Evolutionary conservation across 1,140 invertebrate species (phyloP).

Genomic region (Drosophila bocki): DNA sequence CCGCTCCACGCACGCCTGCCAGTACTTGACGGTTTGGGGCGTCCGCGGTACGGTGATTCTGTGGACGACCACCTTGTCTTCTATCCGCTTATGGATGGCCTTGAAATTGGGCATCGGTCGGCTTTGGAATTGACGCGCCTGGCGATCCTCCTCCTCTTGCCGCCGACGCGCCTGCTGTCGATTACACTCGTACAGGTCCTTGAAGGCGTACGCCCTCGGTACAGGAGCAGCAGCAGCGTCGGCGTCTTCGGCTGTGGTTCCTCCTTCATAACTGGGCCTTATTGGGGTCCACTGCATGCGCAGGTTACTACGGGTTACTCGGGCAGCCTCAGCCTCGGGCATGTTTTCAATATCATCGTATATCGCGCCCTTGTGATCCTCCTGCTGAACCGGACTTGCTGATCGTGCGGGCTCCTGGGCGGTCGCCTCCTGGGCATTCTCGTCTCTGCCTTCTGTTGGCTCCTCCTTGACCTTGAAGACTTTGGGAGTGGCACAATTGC

Average conservation of each 20-base stretch:
- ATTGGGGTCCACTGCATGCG: constrained; percentile 39
- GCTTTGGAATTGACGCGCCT: constrained; percentile 73
- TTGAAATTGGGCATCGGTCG: constrained; percentile 75
- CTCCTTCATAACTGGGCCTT: too few relatives aligned
- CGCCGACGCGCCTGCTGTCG: constrained; percentile 44
- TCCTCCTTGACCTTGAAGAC: background rate
- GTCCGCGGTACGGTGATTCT: constrained; percentile 66
- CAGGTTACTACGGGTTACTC: constrained; percentile 8
- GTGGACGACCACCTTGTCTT: constrained; percentile 42
- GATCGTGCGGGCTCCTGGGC: too few relatives aligned
- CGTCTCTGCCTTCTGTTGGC: background rate
- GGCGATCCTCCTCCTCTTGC: constrained; percentile 64
- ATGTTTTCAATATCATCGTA: background rate
- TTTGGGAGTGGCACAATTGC: constrained; percentile 4
- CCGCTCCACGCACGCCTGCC: constrained; percentile 15
- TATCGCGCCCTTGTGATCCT: too few relatives aligned
- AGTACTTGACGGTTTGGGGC: constrained; percentile 64
- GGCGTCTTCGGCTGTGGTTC: background rate
- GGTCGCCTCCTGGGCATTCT: too few relatives aligned
- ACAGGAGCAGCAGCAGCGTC: background rate
- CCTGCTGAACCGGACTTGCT: background rate
- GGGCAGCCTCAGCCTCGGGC: background rate
- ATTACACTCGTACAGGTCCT: constrained; percentile 61
- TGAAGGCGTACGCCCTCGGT: constrained; percentile 56
- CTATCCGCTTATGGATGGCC: constrained; percentile 52